phyloP scores from a whole-genome alignment of 2,797 vertebrate species.

The Diceros bicornis region DNA sequence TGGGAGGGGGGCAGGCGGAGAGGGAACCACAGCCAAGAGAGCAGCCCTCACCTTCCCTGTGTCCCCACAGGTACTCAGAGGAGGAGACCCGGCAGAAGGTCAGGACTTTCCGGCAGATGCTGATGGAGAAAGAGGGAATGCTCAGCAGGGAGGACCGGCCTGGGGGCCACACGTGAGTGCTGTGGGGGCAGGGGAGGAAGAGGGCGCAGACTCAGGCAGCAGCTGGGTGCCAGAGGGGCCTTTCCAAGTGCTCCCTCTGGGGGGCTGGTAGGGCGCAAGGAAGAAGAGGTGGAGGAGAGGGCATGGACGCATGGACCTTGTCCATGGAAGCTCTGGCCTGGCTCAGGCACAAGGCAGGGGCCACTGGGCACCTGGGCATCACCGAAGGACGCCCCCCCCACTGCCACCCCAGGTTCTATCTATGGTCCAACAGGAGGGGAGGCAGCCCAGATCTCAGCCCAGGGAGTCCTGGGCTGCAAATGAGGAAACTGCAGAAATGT shows the following conservation, averaged over 20 bases:
- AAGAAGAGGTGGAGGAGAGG: neutral
- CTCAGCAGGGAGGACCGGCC: slow-evolving; percentile 96
- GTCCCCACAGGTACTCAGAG: slow-evolving; percentile 94
- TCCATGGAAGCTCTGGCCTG: neutral
- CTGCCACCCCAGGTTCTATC: neutral
- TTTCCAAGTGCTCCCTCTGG: neutral
- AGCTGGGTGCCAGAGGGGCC: neutral
- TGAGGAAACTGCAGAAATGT: neutral
- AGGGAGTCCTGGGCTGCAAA: neutral
- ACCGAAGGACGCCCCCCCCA: neutral
- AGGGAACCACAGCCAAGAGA: neutral
- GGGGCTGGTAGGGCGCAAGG: neutral
- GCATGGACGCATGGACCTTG: accelerated
- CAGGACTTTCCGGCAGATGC: slow-evolving; percentile 98
- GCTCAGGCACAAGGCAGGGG: neutral
- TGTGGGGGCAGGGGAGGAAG: neutral
- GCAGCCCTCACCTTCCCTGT: neutral
- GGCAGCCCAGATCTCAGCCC: neutral
- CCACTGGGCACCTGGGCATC: neutral
- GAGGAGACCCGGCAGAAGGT: slow-evolving; percentile 99
- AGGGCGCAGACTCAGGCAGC: neutral
- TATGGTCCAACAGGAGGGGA: neutral
- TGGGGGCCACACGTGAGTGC: slow-evolving; percentile 94
- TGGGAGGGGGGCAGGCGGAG: neutral
- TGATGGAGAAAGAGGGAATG: slow-evolving; percentile 99